Evolutionary conservation across 2,797 vertebrate genomes (phyloP), one percentile per base, ranked within the genome.

Genomic region (Lepus oiostolus): DNA sequence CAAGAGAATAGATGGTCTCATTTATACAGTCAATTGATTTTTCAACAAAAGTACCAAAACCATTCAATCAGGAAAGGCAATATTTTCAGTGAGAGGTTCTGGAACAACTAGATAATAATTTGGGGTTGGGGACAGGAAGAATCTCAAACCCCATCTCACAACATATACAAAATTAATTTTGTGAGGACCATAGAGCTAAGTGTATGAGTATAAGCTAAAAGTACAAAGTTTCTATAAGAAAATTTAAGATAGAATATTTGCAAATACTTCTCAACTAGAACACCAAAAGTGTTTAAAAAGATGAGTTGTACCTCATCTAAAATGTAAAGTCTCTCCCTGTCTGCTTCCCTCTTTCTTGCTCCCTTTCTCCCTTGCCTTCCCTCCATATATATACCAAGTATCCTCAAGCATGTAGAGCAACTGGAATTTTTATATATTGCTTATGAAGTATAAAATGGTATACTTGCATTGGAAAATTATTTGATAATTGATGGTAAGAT

Each of bases 161-260:
- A 47, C 50, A 84, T 52, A 77, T 28, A n/a, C 9, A 94, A 65
- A 92, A 77, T 68, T 86, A 84, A 74, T 70, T 79, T 87, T 68
- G 70, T 71, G 65, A 65, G n/a, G 24, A 79, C 62, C 38, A 68
- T 19, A 68, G 28, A 65, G 19, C n/a, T 65, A 83, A 85, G n/a
- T 63, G 1, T 30, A 63, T 30, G 86, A 93, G 1, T 32, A 58
- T 30, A 86, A 92, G 85, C 42, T 84, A 70, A 79, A 91, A 67
- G 35, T 58, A 32, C 70, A 74, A 91, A 68, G 7, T 60, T 60
- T 80, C 70, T 24, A 16, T 58, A 88, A 91, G 52, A 87, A 90
- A 82, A 74, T 50, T 32, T 10, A 88, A 94, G 9, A 80, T 52
- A 86, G 91, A 91, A 68, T 82, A 47, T 68, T 79, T 88, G 1